Evolutionary conservation across 1,140 invertebrate species (phyloP), one percentile per base, ranked within the genome.

Genomic region (Neodiprion virginianus): DNA sequence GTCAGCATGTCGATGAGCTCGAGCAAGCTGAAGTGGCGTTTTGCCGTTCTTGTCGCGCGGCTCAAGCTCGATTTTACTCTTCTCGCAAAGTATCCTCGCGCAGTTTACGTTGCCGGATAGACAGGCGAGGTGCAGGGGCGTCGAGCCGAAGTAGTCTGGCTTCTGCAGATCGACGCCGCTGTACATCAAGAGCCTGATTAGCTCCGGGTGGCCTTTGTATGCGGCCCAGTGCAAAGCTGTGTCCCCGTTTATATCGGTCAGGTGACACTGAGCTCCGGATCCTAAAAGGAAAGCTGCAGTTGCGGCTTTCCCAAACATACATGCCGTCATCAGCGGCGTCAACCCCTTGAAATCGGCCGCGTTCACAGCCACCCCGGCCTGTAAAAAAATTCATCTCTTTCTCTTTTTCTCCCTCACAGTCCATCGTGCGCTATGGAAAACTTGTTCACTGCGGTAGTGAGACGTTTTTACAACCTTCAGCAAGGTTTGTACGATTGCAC

Each of bases 211-310:
- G 0, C 96, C 96, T 89, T 98, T 98, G 84, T 97, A 97, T 1
- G 95, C 95, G 0, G 96, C 96, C 96, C 96, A 98, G 81, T 98
- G 96, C 7, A 97, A 87, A 0, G 96, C 96, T 7, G 95, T 97
- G 79, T 98, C 96, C 0, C 96, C 96, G 84, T 97, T 97, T 77
- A 96, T 96, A 82, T 98, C 96, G 8, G 95, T 94, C 5, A 97
- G 86, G 82, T 96, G 93, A 75, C 96, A 93, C 1, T 95, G 88
- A 12, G 94, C 96, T 47, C 94, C 95, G 91, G 95, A 96, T 10
- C 96, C 96, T 68, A 98, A 90, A 0, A 98, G 88, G 88, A 95
- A 97, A 0, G 95, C 95, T 0, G 96, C 95, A 0, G 96, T 95
- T 23, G 95, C 95, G 28, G 95, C 95, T 84, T 96, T 92, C 9